Conservation (phyloP, 2,888 invertebrate species). For the Ganaspis brasiliensis region DNA sequence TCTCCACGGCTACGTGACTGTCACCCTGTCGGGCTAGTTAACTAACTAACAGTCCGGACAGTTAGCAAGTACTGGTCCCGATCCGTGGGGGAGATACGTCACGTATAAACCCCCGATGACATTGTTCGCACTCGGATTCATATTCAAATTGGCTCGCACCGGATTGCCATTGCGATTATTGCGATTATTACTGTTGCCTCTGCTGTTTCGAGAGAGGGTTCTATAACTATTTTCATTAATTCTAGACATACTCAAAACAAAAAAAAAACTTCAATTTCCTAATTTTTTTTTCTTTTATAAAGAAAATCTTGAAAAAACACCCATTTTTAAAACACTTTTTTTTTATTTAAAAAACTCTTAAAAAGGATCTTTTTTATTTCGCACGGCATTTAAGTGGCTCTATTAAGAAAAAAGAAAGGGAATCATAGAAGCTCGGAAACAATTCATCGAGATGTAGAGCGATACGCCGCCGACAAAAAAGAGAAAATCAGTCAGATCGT, state of each 20-base stretch:
- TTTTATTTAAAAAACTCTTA: too few relatives aligned
- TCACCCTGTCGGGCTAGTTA: slow-evolving; percentile 79
- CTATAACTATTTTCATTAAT: slow-evolving; percentile 35
- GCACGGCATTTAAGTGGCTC: slow-evolving; percentile 26
- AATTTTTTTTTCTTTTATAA: too few relatives aligned
- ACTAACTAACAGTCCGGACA: slow-evolving; percentile 77
- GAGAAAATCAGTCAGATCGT: slow-evolving; percentile 32
- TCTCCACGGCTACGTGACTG: slow-evolving; percentile 75
- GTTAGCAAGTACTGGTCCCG: slow-evolving; percentile 75
- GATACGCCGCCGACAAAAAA: slow-evolving; percentile 16
- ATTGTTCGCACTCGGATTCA: slow-evolving; percentile 80
- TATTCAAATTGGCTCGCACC: slow-evolving; percentile 78
- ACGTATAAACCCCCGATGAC: slow-evolving; percentile 78
- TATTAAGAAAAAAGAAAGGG: slow-evolving; percentile 2
- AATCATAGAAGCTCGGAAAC: slow-evolving; percentile 27
- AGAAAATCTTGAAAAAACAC: too few relatives aligned
- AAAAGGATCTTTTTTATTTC: not conserved
- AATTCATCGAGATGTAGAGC: slow-evolving; percentile 40
- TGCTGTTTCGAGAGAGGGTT: slow-evolving; percentile 67
- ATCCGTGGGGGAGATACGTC: slow-evolving; percentile 79
- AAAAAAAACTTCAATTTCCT: not conserved
- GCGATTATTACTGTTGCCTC: slow-evolving; percentile 73
- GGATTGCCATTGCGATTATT: slow-evolving; percentile 77
- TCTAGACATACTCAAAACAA: not conserved
- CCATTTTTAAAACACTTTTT: too few relatives aligned